A percentile compares a stretch with the other conserved stretches of the same genome.
phyloP scores from a whole-genome alignment of 2,888 invertebrate species.

The Pachydiplax longipennis region DNA sequence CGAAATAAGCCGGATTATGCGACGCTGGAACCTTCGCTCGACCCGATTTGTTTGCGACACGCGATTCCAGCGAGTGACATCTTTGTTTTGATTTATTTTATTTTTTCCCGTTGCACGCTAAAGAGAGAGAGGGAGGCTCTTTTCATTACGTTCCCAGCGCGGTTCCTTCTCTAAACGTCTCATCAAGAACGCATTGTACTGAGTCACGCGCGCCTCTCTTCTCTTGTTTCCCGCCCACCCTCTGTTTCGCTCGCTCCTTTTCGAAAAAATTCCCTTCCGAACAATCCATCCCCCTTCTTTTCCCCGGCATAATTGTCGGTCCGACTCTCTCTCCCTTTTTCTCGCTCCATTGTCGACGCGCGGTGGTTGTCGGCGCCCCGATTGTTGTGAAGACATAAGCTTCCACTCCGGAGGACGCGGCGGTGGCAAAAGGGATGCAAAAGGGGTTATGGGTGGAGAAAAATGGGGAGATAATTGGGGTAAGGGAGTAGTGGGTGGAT shows the following conservation, averaged over 20 bases:
- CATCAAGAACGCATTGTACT: not conserved
- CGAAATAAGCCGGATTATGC: not conserved
- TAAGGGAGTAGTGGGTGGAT: not conserved
- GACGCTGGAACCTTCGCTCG: not conserved
- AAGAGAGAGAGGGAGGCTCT: not conserved
- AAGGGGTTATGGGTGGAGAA: not conserved
- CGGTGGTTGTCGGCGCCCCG: slow-evolving; percentile 19
- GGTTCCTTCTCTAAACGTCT: not conserved
- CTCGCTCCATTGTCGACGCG: not conserved
- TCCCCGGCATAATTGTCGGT: not conserved
- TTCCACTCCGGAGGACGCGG: not conserved
- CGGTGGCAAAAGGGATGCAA: not conserved
- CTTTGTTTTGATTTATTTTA: not conserved
- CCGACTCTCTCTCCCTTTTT: not conserved
- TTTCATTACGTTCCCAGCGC: not conserved
- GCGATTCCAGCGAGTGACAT: not conserved
- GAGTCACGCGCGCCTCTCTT: not conserved
- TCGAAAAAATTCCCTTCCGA: not conserved
- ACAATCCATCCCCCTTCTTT: not conserved
- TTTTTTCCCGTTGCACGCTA: not conserved
- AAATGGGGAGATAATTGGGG: not conserved
- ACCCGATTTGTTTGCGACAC: not conserved
- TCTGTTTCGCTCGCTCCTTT: not conserved
- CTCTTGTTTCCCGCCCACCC: not conserved
- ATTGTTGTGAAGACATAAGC: slow-evolving; percentile 11